Conservation (phyloP, 2,888 invertebrate genomes). For the Lucinisca nassula region DNA sequence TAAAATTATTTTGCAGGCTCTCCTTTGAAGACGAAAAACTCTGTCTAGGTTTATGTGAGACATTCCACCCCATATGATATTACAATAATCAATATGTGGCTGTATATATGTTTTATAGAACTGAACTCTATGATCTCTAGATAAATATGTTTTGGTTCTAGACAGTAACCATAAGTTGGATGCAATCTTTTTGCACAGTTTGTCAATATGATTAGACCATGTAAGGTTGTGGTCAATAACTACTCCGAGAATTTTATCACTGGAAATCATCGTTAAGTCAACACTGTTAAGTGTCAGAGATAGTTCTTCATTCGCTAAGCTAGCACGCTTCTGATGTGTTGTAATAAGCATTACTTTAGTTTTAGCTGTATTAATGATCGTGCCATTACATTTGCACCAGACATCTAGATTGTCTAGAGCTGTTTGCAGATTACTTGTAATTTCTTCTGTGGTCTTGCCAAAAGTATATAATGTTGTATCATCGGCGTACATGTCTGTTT, state of each 20-base stretch:
- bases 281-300: neutral
- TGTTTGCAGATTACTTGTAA: neutral
- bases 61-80: neutral
- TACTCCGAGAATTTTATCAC: neutral
- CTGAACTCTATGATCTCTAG: neutral
- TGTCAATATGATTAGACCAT: neutral
- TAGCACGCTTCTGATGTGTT: neutral
- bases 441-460: neutral
- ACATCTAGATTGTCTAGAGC: neutral
- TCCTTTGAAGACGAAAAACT: neutral
- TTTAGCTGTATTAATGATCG: no score
- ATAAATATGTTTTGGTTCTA: neutral
- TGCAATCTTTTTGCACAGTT: neutral
- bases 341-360: no score
- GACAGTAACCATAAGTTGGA: neutral
- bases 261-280: neutral
- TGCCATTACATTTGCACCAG: neutral
- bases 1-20: neutral
- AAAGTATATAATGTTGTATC: neutral
- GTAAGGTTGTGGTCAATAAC: neutral
- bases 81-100: neutral
- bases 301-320: neutral
- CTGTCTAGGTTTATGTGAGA: neutral
- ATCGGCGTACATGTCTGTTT: neutral
- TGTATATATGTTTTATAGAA: neutral